Conservation (phyloP, 2,888 invertebrate species). For the Syrphus vitripennis region DNA sequence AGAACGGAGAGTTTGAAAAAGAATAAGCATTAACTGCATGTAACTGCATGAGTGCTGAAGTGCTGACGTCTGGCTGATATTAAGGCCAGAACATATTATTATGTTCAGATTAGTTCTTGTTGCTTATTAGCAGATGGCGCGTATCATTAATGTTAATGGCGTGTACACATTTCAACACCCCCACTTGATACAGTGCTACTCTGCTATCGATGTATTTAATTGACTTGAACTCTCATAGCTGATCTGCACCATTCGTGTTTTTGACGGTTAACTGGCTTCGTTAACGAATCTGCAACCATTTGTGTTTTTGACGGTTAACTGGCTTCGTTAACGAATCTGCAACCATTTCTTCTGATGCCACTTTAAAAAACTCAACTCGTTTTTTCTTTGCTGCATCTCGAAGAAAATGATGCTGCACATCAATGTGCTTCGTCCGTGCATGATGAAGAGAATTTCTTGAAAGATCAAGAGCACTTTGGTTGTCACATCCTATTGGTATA, state of each 20-base stretch:
- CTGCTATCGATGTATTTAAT: neutral
- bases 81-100: no score
- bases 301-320: neutral
- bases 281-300: neutral
- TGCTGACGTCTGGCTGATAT: no score
- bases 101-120: no score
- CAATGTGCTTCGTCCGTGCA: slow-evolving; percentile 5
- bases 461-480: slow-evolving; percentile 25
- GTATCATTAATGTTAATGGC: no score
- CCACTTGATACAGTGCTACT: neutral
- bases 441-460: slow-evolving; percentile 30
- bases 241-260: neutral
- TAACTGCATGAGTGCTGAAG: no score
- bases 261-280: neutral
- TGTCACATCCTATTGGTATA: slow-evolving; percentile 22
- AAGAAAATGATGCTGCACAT: slow-evolving; percentile 32
- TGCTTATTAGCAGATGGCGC: no score
- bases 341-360: neutral
- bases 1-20: no score
- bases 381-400: slow-evolving; percentile 17
- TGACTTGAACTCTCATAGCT: neutral
- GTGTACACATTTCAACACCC: neutral
- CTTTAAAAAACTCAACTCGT: slow-evolving; percentile 5
- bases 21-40: no score
- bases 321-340: slow-evolving; percentile 3